These are phyloP conservation scores for Pegoplata infirma DNA, from an alignment of 2,888 invertebrate species.

Conservation along the genomic window DNA sequence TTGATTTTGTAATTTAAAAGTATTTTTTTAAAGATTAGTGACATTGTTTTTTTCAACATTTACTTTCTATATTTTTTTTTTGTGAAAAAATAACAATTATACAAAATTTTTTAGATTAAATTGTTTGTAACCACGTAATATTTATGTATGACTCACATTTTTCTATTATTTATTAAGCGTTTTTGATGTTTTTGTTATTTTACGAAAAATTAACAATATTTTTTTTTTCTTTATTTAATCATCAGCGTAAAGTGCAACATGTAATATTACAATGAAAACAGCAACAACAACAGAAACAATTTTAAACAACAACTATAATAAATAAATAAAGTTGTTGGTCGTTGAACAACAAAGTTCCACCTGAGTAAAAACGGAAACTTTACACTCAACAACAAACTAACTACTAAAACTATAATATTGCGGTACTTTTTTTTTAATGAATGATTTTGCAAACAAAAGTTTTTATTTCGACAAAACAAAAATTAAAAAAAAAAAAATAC, in stretches of 20 bases:
- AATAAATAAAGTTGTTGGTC: constrained; percentile 45
- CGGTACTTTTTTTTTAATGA: constrained; percentile 36
- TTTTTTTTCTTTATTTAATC: constrained; percentile 38
- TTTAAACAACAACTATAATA: constrained; percentile 10
- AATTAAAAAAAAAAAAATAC: not conserved
- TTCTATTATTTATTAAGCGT: constrained; percentile 1
- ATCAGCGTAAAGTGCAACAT: constrained; percentile 50
- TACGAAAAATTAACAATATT: constrained; percentile 16
- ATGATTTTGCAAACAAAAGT: constrained; percentile 47
- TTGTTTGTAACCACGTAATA: constrained; percentile 37
- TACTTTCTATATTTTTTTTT: not conserved
- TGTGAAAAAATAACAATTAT: not conserved
- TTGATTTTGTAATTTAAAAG: not conserved
- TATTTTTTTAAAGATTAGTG: not conserved
- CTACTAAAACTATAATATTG: not conserved
- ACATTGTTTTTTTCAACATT: not conserved
- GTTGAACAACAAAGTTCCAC: constrained; percentile 37
- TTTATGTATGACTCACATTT: constrained; percentile 43
- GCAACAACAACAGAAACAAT: too few species aligned
- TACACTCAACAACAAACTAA: not conserved
- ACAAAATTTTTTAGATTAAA: not conserved
- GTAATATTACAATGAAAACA: constrained; percentile 39
- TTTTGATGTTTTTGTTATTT: not conserved
- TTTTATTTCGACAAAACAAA: not conserved
- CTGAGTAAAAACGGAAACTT: constrained; percentile 46